phyloP scores from a whole-genome alignment of 2,797 vertebrate genomes.

The Leontocebus nigricollis region DNA sequence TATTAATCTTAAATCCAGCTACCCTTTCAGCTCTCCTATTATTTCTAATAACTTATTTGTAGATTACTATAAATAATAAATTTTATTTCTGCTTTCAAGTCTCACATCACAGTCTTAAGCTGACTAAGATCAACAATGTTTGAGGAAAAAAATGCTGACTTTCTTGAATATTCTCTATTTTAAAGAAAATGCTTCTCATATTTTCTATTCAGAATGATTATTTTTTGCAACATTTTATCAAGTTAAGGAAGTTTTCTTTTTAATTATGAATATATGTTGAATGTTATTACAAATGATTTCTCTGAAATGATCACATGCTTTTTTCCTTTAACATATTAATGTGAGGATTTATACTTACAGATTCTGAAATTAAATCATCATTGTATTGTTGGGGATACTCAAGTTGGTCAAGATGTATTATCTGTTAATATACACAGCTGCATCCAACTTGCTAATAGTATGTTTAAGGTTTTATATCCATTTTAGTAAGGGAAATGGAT shows the following conservation, averaged over 20 bases:
- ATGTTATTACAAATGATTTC: neutral
- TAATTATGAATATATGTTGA: neutral
- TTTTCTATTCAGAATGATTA: neutral
- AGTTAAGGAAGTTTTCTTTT: neutral
- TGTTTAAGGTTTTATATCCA: neutral
- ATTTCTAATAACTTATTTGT: neutral
- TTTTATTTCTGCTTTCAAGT: neutral
- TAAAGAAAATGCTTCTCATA: neutral
- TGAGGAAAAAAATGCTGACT: neutral
- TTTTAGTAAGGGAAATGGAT: neutral
- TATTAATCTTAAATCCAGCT: neutral
- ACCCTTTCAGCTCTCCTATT: neutral
- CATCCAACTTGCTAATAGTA: neutral
- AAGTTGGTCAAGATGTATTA: neutral
- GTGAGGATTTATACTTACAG: neutral
- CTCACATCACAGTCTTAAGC: neutral
- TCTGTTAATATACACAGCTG: neutral
- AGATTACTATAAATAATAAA: neutral
- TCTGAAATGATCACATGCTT: neutral
- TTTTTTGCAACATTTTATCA: neutral
- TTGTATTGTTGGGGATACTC: neutral
- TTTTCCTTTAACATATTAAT: constrained; percentile 5
- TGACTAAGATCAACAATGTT: neutral
- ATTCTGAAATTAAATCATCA: constrained; percentile 4
- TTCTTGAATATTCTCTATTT: neutral